These are phyloP conservation scores for Pogonophryne albipinna DNA, from an alignment of 2,797 vertebrate genomes.

Conservation along the genomic window DNA sequence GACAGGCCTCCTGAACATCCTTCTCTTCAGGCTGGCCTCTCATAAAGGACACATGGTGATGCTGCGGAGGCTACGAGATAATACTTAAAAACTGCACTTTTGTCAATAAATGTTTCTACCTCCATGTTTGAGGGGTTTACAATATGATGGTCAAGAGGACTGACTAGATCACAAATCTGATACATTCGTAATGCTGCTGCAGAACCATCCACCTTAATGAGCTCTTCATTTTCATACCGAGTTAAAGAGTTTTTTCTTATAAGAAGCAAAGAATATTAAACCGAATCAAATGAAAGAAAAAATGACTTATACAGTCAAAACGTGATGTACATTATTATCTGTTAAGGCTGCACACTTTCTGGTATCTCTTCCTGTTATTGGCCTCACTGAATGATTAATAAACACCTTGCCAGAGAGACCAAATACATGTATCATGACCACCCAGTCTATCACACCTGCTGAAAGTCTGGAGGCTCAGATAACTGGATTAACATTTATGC, in stretches of 20 bases:
- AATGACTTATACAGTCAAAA: too few relatives aligned
- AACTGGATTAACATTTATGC: constrained; percentile 11
- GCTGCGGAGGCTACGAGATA: constrained; percentile 21
- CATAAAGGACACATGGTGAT: constrained; percentile 51
- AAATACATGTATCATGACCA: neutral
- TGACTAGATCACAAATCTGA: neutral
- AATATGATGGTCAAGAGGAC: neutral
- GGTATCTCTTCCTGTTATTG: too few relatives aligned
- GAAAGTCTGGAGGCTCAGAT: neutral
- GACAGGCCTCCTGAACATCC: constrained; percentile 45
- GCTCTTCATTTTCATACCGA: constrained; percentile 10
- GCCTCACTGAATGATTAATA: neutral
- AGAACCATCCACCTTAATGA: constrained; percentile 14
- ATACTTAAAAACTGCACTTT: constrained; percentile 17
- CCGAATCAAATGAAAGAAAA: neutral
- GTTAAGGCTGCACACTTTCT: too few relatives aligned
- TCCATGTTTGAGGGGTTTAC: constrained; percentile 9
- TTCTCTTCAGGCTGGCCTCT: constrained; percentile 34
- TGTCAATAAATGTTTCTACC: neutral
- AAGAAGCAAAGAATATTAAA: constrained; percentile 14
- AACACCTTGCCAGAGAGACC: neutral
- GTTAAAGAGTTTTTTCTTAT: neutral
- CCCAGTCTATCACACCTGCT: neutral
- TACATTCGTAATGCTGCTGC: neutral
- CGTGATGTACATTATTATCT: too few relatives aligned